Percentiles rank a stretch among this genome's conserved stretches.
Evolutionary conservation across 1,140 invertebrate species (phyloP).

Genomic region (Procambarus virginalis): DNA sequence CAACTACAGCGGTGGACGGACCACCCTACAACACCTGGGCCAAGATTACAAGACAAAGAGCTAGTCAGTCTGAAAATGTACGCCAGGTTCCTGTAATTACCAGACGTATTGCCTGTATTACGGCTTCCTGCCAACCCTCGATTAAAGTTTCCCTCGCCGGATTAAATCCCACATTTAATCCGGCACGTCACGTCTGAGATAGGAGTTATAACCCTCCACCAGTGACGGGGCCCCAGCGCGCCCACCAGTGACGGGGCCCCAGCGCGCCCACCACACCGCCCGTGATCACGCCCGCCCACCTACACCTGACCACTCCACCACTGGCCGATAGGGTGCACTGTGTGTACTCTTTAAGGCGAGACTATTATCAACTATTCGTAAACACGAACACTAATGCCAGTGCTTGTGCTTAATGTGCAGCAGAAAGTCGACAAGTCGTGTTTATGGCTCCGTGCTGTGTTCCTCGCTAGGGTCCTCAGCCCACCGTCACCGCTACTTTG

Average conservation of each 20-base stretch:
- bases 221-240: background rate
- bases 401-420: no score
- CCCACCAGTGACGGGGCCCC: background rate
- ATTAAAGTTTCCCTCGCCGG: background rate
- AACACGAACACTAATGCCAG: background rate
- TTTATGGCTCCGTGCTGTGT: no score
- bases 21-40: background rate
- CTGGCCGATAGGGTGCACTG: no score
- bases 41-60: background rate
- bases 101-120: background rate
- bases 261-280: no score
- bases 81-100: slow-evolving; percentile 2
- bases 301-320: no score
- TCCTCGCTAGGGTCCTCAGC: no score
- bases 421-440: no score
- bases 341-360: no score
- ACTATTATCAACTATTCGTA: background rate
- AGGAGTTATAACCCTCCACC: background rate
- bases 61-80: background rate
- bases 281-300: no score
- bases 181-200: background rate
- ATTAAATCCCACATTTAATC: slow-evolving; percentile 1
- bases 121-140: background rate
- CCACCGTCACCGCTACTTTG: background rate
- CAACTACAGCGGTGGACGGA: background rate